Base-by-base conservation (phyloP, 2,888 invertebrate genomes). In the Melanostoma scalare region DNA sequence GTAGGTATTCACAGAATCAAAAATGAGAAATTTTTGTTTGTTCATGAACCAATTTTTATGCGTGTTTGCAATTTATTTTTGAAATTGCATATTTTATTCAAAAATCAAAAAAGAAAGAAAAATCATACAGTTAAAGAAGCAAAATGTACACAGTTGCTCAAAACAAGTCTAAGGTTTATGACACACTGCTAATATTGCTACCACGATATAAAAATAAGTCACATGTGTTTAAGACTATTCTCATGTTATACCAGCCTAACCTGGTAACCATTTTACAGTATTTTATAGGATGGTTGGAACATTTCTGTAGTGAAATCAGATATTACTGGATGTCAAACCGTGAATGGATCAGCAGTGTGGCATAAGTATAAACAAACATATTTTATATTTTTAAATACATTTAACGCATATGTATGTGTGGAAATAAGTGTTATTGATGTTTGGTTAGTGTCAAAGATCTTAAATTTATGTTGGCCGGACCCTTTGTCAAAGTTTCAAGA, bases 121-220 rank as follows among this genome's bases (percentile, higher is more conserved):
- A 78, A 78, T 68, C 55, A 52, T 46, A 74, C 55, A 44, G 85
- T 86, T 86, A 85, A 74, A 76, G 56, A 86, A 86, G 85, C 85
- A 71, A 68, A 78, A 74, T 76, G 71, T 72, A 73, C 73, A 78
- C 68, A 63, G 56, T 50, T 50, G 71, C 74, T 75, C 65, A 71
- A 67, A 73, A 58, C 75, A 53, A 75, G 81, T 72, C 81, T 81
- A 72, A 60, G 63, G 20, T 20, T 20, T 56, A 30, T 71, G 53
- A 72, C 68, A 63, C 38, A 9, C 10, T 33, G 40, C 10, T 71
- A 20, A 20, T 20, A 20, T 20, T n/a, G n/a, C n/a, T n/a, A n/a
- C n/a, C n/a, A n/a, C n/a, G n/a, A n/a, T n/a, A n/a, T n/a, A n/a
- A n/a, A n/a, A n/a, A n/a, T n/a, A n/a, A n/a, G n/a, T n/a, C n/a